These are phyloP conservation scores for Onchidella celtica DNA, from an alignment of 2,888 invertebrate species.

Conservation along the genomic window DNA sequence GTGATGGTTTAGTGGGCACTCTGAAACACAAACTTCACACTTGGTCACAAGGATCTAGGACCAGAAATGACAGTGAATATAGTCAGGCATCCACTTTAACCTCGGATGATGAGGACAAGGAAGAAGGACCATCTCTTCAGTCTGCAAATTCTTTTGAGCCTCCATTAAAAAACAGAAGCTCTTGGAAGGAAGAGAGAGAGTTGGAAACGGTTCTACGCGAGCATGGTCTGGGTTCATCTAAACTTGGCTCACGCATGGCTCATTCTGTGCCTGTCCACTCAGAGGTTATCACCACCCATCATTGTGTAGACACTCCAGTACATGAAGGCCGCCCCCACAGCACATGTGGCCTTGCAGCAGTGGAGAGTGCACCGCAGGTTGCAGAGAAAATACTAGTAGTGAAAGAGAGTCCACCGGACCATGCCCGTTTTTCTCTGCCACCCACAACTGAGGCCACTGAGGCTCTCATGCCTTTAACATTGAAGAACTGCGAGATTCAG, in stretches of 20 bases:
- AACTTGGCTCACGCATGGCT: slow-evolving; percentile 69
- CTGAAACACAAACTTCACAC: slow-evolving; percentile 68
- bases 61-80: slow-evolving; percentile 44
- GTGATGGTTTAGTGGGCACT: slow-evolving; percentile 66
- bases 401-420: neutral
- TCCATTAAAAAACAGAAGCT: neutral
- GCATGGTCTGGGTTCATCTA: slow-evolving; percentile 64
- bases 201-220: slow-evolving; percentile 62
- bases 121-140: slow-evolving; percentile 3
- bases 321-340: neutral
- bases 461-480: neutral
- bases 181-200: slow-evolving; percentile 52
- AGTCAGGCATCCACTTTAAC: slow-evolving; percentile 37
- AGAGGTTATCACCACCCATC: neutral
- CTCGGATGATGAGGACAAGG: slow-evolving; percentile 40
- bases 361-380: neutral
- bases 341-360: neutral
- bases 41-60: slow-evolving; percentile 58
- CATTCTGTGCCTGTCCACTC: slow-evolving; percentile 32
- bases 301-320: neutral
- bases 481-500: slow-evolving; percentile 58
- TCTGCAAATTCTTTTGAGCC: slow-evolving; percentile 9
- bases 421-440: slow-evolving; percentile 35
- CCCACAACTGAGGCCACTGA: slow-evolving; percentile 1
- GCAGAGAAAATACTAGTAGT: neutral